phyloP scores from a whole-genome alignment of 2,797 vertebrate species.

The Crotalus adamanteus region DNA sequence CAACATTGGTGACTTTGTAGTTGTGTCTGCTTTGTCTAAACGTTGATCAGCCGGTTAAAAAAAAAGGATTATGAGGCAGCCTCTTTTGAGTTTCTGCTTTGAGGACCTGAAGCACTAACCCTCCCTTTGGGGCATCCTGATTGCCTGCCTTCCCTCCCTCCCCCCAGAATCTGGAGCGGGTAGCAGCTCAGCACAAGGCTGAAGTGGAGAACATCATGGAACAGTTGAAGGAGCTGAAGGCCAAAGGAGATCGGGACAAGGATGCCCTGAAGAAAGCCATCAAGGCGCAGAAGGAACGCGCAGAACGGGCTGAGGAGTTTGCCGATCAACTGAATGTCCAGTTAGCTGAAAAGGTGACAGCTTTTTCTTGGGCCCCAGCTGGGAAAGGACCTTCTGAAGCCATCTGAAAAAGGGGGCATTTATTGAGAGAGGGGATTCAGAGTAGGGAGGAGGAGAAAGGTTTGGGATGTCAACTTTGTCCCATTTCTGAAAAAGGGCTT shows the following conservation, averaged over 20 bases:
- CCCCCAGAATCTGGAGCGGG: conserved; percentile 81
- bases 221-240: conserved; percentile 75
- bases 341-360: conserved; percentile 81
- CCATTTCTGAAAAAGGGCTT: background rate
- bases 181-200: conserved; percentile 75
- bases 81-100: background rate
- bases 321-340: conserved; percentile 77
- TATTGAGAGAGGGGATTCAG: background rate
- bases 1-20: background rate
- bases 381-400: no score
- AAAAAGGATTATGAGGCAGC: background rate
- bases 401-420: no score
- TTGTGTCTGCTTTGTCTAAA: background rate
- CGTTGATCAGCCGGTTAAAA: background rate
- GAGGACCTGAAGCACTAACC: background rate
- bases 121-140: background rate
- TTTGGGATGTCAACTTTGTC: background rate
- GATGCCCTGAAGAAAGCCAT: conserved; percentile 84
- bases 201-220: conserved; percentile 75
- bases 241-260: conserved; percentile 76
- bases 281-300: conserved; percentile 82
- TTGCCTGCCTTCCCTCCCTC: background rate
- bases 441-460: background rate
- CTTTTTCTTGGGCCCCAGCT: background rate
- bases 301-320: conserved; percentile 79